phyloP scores from a whole-genome alignment of 1,140 invertebrate species.

The Drosophila busckii region DNA sequence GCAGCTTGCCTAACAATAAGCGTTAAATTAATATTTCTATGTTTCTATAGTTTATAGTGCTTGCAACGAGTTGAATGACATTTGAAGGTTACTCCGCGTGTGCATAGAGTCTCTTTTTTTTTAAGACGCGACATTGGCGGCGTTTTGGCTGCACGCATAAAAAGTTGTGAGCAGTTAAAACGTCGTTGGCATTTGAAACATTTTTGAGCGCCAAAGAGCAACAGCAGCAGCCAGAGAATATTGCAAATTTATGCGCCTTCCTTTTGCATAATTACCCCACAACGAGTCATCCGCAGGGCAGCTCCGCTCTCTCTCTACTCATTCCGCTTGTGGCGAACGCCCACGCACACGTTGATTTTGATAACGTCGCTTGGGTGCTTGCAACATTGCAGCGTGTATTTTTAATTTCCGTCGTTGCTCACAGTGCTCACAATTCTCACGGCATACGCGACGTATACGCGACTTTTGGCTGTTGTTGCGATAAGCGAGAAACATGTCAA shows the following conservation, averaged over 20 bases:
- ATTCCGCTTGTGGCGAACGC: background rate
- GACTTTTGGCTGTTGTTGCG: slow-evolving; percentile 51
- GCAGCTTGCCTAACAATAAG: too few relatives aligned
- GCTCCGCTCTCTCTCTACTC: background rate
- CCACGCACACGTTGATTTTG: slow-evolving; percentile 69
- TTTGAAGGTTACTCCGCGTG: background rate
- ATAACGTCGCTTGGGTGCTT: slow-evolving; percentile 70
- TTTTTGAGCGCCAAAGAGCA: slow-evolving; percentile 32
- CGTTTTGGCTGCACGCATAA: slow-evolving; percentile 43
- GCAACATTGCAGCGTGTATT: slow-evolving; percentile 76
- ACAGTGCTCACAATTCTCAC: slow-evolving; percentile 23
- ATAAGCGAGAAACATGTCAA: slow-evolving; percentile 72
- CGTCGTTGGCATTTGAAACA: slow-evolving; percentile 72
- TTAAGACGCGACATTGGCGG: slow-evolving; percentile 25
- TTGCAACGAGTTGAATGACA: background rate
- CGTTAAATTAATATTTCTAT: too few relatives aligned
- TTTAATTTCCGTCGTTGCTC: slow-evolving; percentile 70
- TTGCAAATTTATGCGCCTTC: slow-evolving; percentile 75
- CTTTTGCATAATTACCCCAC: slow-evolving; percentile 76
- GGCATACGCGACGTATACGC: slow-evolving; percentile 33
- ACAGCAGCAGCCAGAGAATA: slow-evolving; percentile 59
- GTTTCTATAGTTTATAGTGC: too few relatives aligned
- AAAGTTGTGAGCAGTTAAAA: slow-evolving; percentile 70
- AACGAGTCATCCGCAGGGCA: slow-evolving; percentile 45
- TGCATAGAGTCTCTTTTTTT: slow-evolving; percentile 1